Percentiles rank a stretch among this genome's conserved stretches.
phyloP scores from a whole-genome alignment of 2,888 invertebrate genomes.

The Luperina nickerlii region DNA sequence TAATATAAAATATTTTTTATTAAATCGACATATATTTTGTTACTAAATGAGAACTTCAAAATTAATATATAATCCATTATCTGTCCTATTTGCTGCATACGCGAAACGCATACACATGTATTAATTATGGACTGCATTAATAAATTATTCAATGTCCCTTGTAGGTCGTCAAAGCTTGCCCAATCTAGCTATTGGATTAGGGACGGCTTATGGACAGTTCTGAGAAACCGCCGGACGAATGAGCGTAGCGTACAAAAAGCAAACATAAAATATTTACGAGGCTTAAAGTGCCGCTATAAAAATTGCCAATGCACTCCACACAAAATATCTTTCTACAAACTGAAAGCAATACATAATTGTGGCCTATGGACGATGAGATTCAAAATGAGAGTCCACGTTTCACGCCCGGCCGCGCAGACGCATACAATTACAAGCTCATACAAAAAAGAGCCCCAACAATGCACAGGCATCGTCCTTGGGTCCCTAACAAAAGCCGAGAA shows the following conservation, averaged over 20 bases:
- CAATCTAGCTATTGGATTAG: conserved; percentile 40
- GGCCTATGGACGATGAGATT: conserved; percentile 77
- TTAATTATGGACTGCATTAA: conserved; percentile 35
- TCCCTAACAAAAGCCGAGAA: conserved; percentile 89
- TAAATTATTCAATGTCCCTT: conserved; percentile 51
- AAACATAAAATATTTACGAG: conserved; percentile 74
- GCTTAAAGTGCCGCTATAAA: conserved; percentile 76
- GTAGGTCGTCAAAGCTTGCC: conserved; percentile 51
- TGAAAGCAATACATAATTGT: conserved; percentile 68
- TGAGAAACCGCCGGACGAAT: conserved; percentile 66
- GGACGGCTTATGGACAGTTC: conserved; percentile 58
- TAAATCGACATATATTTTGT: neutral
- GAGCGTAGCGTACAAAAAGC: conserved; percentile 62
- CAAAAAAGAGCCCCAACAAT: conserved; percentile 87
- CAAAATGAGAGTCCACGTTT: conserved; percentile 78
- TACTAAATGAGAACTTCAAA: conserved; percentile 8
- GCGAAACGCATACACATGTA: conserved; percentile 7
- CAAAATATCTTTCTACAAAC: conserved; percentile 61
- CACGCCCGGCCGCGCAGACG: conserved; percentile 86
- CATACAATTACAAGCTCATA: conserved; percentile 87
- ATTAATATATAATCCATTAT: conserved; percentile 11
- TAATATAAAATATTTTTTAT: conserved; percentile 18
- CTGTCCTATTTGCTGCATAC: conserved; percentile 5
- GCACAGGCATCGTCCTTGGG: conserved; percentile 87
- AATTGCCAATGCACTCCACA: conserved; percentile 66